These are phyloP conservation scores for Anorthoa munda DNA, from an alignment of 2,888 invertebrate genomes.

Conservation along the genomic window DNA sequence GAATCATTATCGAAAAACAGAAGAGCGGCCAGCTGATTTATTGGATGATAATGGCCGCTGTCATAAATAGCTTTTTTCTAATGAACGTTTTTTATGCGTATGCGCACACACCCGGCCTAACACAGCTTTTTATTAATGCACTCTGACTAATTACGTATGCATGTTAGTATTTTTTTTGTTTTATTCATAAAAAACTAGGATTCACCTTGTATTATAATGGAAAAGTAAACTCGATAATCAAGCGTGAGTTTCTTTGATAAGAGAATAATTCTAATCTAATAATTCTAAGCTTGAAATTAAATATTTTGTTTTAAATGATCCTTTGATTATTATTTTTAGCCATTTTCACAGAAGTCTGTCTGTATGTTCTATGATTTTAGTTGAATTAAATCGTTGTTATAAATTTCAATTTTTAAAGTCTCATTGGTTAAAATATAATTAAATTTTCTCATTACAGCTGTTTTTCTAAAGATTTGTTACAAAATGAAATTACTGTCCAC, in stretches of 20 bases:
- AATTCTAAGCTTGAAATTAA: neutral
- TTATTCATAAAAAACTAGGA: conserved; percentile 66
- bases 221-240: conserved; percentile 64
- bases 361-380: neutral
- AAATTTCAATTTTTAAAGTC: neutral
- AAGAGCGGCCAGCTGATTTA: conserved; percentile 91
- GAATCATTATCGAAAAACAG: conserved; percentile 91
- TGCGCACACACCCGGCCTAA: conserved; percentile 82
- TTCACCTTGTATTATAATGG: conserved; percentile 79
- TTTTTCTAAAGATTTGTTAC: neutral
- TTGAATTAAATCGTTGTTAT: neutral
- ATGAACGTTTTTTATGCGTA: conserved; percentile 85
- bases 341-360: neutral
- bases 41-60: conserved; percentile 90
- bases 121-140: conserved; percentile 82
- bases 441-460: neutral
- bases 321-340: neutral
- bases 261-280: neutral
- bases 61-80: conserved; percentile 91
- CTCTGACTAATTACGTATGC: conserved; percentile 83
- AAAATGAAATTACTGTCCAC: neutral
- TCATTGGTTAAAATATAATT: neutral
- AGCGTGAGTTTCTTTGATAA: conserved; percentile 51
- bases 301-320: conserved; percentile 1
- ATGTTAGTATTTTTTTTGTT: conserved; percentile 73